Base-by-base conservation (phyloP, 2,113 vertebrate species). In the Scatophagus argus region DNA sequence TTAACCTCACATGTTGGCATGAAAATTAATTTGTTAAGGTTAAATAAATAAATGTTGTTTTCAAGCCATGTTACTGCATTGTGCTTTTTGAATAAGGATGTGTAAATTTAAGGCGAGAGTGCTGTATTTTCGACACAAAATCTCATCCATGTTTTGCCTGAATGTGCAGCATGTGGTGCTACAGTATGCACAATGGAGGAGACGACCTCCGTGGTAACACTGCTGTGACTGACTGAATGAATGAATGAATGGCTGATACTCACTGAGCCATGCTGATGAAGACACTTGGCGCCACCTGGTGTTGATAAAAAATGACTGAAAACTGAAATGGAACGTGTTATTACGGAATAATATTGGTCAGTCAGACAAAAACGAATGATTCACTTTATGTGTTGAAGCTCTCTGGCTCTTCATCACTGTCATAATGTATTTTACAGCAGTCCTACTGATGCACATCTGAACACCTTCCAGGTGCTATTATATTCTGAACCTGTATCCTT, bases 271-370 rank as follows among this genome's bases (percentile, higher is more conserved):
- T n/a, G 36, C 9, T 23, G 32, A n/a, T 14, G 4, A 54, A 81
- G 52, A n/a, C 19, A 41, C 27, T 23, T 82, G 68, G 78, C 82
- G 77, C 92, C 91, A 60, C 62, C 91, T 91, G 23, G 81, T 86
- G 90, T 69, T 73, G n/a, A 23, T 7, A 3, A 29, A 49, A 59
- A 52, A 21, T 36, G 0, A 58, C 10, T 21, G 1, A 23, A 8
- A 2, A 34, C 54, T 39, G 9, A 56, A 46, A 51, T 49, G 29
- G 23, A 65, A 8, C 6, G 13, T 49, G n/a, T 27, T 8, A n/a
- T n/a, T 23, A 21, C 3, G 58, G 34, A 51, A 39, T 25, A 12
- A 71, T 55, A 17, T 10, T 27, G 54, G 67, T 62, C 21, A 63
- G 41, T 41, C 25, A 39, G 16, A 19, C 32, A 4, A 49, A 32